phyloP scores from a whole-genome alignment of 1,140 invertebrate genomes.

The Hyles vespertilio region DNA sequence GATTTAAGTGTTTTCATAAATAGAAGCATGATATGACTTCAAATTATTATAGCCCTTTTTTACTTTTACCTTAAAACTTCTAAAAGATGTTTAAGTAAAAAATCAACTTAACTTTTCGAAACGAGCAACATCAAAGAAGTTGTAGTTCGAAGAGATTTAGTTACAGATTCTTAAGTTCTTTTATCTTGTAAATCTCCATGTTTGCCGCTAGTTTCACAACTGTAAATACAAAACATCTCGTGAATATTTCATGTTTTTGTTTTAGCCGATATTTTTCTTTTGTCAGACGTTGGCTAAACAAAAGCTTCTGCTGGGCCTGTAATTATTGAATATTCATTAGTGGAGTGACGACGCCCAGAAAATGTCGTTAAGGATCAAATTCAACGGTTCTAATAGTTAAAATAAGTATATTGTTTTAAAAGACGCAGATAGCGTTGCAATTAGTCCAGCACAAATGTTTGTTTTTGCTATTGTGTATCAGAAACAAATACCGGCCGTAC shows the following conservation, averaged over 20 bases:
- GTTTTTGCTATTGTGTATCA: too few species aligned
- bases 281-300: conserved; percentile 47
- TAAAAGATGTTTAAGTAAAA: too few species aligned
- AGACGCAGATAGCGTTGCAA: too few species aligned
- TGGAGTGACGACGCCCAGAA: not conserved
- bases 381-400: too few species aligned
- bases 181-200: conserved; percentile 53
- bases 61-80: too few species aligned
- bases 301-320: conserved; percentile 24
- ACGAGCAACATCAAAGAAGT: conserved; percentile 1
- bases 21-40: too few species aligned
- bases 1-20: too few species aligned
- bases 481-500: too few species aligned
- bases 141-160: conserved; percentile 11
- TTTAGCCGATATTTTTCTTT: conserved; percentile 37
- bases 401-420: too few species aligned
- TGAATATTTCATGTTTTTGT: conserved; percentile 62
- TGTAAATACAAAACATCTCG: conserved; percentile 42
- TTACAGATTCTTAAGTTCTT: conserved; percentile 31
- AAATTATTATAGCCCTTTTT: too few species aligned
- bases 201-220: conserved; percentile 50
- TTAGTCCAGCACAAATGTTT: too few species aligned
- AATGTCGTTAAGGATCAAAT: too few species aligned
- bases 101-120: conserved; percentile 4
- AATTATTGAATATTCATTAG: conserved; percentile 51